Evolutionary conservation across 2,888 invertebrate species (phyloP), one percentile per base, ranked within the genome.

Genomic region (Operophtera brumata): DNA sequence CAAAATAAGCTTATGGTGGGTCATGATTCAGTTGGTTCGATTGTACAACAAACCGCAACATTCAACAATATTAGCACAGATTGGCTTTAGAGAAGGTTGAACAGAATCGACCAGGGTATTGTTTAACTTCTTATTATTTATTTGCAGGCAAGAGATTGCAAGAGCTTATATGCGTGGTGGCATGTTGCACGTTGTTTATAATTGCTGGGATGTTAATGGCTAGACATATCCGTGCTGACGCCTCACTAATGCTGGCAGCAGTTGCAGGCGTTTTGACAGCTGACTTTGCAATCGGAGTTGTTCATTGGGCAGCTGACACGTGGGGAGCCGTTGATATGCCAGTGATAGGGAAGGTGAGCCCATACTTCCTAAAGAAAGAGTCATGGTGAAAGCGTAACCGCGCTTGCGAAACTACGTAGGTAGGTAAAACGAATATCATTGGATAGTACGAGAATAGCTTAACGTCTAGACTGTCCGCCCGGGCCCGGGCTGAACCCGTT

Each of bases 261-360:
- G 87, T 98, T 60, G 94, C 95, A 80, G 99, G 99, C 49, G 97
- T 99, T 67, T 89, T 99, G 66, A 96, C 98, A 11, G 99, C 99
- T 50, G 99, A 99, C 91, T 99, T 99, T 89, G 93, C 95, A 70
- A 98, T 98, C 57, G 99, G 99, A 42, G 84, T 99, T 62, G 98
- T 98, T 48, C 99, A 99, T 86, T 99, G 99, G 99, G 96, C 95
- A 59, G 99, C 99, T 37, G 99, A 99, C 83, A 97, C 99, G 36
- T 99, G 99, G 97, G 99, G 99, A 68, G 96, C 97, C 42, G 95
- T 98, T 61, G 98, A 98, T 70, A 91, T 98, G 69, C 97, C 97
- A 50, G 87, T 98, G 66, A 92, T 99, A 79, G 99, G 98, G 84
- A 97, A 95, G 93, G 97, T 96, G 14, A 41, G 41, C 9, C 20